Percentiles rank a stretch among this genome's conserved stretches.
Evolutionary conservation across 2,797 vertebrate genomes (phyloP).

Genomic region (Danio kyathit): DNA sequence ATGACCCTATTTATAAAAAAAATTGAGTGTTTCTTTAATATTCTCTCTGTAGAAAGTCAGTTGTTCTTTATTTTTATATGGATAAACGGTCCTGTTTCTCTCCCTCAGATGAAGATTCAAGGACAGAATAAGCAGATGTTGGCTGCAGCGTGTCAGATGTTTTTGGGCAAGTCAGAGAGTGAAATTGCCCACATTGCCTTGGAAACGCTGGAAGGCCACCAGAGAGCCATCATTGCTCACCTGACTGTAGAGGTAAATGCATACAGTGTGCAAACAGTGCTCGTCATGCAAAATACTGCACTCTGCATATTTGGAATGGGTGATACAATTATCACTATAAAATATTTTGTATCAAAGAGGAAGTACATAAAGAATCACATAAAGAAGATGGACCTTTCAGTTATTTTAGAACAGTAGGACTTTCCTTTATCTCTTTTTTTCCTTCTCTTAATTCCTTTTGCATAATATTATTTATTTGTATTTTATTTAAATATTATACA

Average conservation of each 20-base stretch:
- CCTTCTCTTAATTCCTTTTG: too few species aligned
- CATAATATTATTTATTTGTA: too few species aligned
- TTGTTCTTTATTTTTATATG: neutral
- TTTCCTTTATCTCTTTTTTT: too few species aligned
- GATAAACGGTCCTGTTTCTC: neutral
- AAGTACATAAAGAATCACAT: too few species aligned
- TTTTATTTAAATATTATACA: too few species aligned
- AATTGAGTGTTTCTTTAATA: neutral
- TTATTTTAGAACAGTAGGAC: too few species aligned
- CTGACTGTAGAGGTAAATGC: constrained; percentile 89
- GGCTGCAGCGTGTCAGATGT: constrained; percentile 94
- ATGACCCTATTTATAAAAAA: too few species aligned
- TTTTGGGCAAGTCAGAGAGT: constrained; percentile 89
- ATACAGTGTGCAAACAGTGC: neutral
- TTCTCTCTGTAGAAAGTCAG: neutral
- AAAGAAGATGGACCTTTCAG: too few species aligned
- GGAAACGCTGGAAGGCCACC: constrained; percentile 93
- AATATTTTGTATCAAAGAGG: too few species aligned
- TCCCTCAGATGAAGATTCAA: constrained; percentile 91
- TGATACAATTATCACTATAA: too few species aligned
- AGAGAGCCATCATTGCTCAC: constrained; percentile 94
- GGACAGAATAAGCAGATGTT: constrained; percentile 97
- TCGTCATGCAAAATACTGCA: neutral
- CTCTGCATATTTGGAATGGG: too few species aligned
- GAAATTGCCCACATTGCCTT: constrained; percentile 92